Evolutionary conservation across 2,888 invertebrate species (phyloP), one percentile per base, ranked within the genome.

Genomic region (Amaurobius ferox): DNA sequence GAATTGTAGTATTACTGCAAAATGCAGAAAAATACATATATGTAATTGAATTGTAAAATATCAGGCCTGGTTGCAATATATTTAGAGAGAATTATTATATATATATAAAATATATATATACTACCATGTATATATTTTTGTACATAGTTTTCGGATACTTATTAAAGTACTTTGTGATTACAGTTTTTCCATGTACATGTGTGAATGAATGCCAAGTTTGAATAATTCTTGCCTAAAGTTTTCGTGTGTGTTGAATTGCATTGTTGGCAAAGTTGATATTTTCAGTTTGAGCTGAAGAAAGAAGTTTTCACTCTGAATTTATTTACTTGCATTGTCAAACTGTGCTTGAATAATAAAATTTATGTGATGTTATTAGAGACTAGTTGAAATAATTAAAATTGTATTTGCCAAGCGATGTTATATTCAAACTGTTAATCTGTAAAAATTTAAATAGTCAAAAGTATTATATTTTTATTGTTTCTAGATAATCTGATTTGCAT

Each of bases 141-240:
- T 86, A 86, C 44, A 86, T 86, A 79, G 71, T 79, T 79, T 86
- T 86, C 86, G 35, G 86, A 86, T 86, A 86, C 76, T 79, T 79
- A 86, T 86, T 79, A 40, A 86, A 79, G 76, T 86, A 86, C 79
- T 86, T 86, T 86, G 86, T 86, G 86, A 79, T 86, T 73, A 81
- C 62, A 73, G 67, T 79, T 39, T 86, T 86, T 79, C 85, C 67
- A 86, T 67, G 67, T 79, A 61, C 39, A 79, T 73, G 67, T 76
- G 74, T 62, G 72, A 77, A 85, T 66, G 70, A 44, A 72, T 85
- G 85, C 78, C 72, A 78, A 67, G 72, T 77, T 73, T 64, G 64
- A 77, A 70, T 39, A 66, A 76, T 81, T 71, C 64, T 83, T 55
- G 77, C 77, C 71, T 71, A 71, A 74, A 77, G 76, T 76, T 71